Percentiles rank a stretch among this genome's conserved stretches.
phyloP scores from a whole-genome alignment of 2,888 invertebrate species.

The Prionchulus punctatus region DNA sequence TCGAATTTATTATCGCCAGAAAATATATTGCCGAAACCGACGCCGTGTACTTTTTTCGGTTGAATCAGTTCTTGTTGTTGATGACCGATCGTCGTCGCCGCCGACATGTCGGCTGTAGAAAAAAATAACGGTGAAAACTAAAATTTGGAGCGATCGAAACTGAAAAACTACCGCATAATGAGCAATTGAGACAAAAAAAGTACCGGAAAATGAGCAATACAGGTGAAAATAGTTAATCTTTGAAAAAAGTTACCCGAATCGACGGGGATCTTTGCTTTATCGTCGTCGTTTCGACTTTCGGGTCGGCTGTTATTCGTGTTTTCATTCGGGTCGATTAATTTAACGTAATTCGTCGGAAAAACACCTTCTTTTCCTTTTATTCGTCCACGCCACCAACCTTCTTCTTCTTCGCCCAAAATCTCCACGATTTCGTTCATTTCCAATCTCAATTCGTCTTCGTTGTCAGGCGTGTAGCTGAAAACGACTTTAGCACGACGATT shows the following conservation, averaged over 20 bases:
- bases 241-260: not conserved
- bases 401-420: constrained; percentile 72
- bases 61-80: constrained; percentile 23
- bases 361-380: constrained; percentile 62
- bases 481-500: constrained; percentile 19
- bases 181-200: too few relatives aligned
- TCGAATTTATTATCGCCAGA: constrained; percentile 18
- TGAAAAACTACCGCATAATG: too few relatives aligned
- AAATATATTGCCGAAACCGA: constrained; percentile 37
- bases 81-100: too few relatives aligned
- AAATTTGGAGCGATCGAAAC: too few relatives aligned
- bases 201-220: too few relatives aligned
- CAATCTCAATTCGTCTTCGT: constrained; percentile 73
- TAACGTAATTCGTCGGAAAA: constrained; percentile 86
- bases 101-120: not conserved
- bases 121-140: too few relatives aligned
- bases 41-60: constrained; percentile 33
- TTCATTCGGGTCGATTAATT: constrained; percentile 38
- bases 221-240: too few relatives aligned
- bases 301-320: constrained; percentile 3
- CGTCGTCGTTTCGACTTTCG: not conserved
- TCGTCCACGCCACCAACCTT: constrained; percentile 49
- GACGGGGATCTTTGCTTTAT: not conserved
- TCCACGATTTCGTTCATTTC: constrained; percentile 71
- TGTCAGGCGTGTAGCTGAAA: constrained; percentile 59